Percentiles rank a stretch among this genome's conserved stretches.
phyloP scores from a whole-genome alignment of 2,797 vertebrate genomes.

The Dendrocincla tyrannina region DNA sequence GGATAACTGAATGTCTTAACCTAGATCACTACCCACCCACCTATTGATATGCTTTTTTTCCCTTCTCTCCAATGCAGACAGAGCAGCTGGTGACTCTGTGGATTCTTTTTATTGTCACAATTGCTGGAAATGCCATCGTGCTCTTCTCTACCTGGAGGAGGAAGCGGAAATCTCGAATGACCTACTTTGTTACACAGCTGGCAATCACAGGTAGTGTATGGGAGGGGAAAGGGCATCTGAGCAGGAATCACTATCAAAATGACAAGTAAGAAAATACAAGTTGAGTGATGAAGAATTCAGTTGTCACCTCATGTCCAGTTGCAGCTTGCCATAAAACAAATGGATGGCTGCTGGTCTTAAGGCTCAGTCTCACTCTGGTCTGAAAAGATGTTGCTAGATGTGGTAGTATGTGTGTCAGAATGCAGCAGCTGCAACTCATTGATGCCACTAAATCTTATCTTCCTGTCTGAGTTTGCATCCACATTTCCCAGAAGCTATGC shows the following conservation, averaged over 20 bases:
- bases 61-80: slow-evolving; percentile 61
- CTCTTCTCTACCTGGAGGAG: slow-evolving; percentile 75
- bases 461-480: background rate
- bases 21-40: background rate
- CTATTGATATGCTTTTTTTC: rapidly evolving
- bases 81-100: slow-evolving; percentile 81
- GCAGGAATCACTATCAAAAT: background rate
- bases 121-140: slow-evolving; percentile 73
- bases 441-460: background rate
- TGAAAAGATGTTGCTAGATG: background rate
- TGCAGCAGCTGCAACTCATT: background rate
- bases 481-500: background rate
- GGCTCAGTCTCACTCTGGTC: background rate
- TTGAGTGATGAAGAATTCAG: background rate
- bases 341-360: background rate
- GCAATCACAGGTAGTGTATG: slow-evolving; percentile 75
- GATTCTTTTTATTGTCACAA: slow-evolving; percentile 77
- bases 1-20: background rate
- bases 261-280: background rate
- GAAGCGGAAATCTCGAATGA: slow-evolving; percentile 80
- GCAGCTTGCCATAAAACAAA: background rate
- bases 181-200: slow-evolving; percentile 80
- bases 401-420: background rate
- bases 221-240: background rate
- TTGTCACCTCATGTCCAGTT: background rate